A percentile compares a stretch with the other conserved stretches of the same genome.
These are phyloP conservation scores for Platalea minor DNA, from an alignment of 2,797 vertebrate genomes.

Conservation along the genomic window DNA sequence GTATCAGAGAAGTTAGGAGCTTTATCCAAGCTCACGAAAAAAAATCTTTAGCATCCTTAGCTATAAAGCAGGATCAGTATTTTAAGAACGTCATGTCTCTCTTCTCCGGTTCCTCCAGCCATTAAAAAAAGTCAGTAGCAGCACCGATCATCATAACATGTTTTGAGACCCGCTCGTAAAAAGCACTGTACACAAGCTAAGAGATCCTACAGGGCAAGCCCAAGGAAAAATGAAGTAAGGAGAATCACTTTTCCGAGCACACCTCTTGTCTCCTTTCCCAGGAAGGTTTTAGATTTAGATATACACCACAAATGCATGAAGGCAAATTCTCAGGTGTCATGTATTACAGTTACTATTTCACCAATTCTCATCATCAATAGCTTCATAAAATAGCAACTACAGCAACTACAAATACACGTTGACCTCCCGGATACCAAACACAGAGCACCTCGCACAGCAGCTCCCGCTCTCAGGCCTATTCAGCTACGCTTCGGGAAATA, in stretches of 20 bases:
- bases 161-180: background rate
- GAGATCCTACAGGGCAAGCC: background rate
- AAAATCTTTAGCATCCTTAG: background rate
- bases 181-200: background rate
- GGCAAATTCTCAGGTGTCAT: background rate
- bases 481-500: background rate
- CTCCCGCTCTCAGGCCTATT: background rate
- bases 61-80: background rate
- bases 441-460: background rate
- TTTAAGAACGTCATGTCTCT: background rate
- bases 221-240: background rate
- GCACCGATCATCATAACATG: background rate
- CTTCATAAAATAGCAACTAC: background rate
- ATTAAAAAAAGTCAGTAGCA: background rate
- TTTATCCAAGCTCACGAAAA: background rate
- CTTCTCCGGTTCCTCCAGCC: background rate
- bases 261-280: background rate
- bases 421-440: background rate
- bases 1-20: background rate
- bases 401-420: background rate
- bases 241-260: background rate
- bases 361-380: background rate
- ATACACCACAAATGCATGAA: background rate
- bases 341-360: background rate
- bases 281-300: background rate